These are phyloP conservation scores for Ahaetulla prasina DNA, from an alignment of 2,113 vertebrate species.

Conservation along the genomic window DNA sequence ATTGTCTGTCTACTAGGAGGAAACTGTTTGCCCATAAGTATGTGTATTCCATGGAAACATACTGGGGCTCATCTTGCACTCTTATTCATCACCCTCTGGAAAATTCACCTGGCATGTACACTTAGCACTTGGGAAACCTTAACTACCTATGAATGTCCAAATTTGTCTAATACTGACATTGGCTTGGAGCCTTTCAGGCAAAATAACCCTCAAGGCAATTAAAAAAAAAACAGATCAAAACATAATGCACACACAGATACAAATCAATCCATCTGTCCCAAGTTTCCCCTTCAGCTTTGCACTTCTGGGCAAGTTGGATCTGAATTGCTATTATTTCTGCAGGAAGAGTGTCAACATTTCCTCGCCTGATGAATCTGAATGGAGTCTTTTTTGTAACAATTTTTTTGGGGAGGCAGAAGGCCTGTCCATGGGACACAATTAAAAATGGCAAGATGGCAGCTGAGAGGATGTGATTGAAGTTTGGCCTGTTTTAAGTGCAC, in stretches of 20 bases:
- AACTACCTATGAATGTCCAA: background rate
- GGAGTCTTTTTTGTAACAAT: background rate
- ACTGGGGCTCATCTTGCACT: background rate
- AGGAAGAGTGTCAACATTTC: background rate
- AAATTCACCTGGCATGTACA: background rate
- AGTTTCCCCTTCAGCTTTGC: background rate
- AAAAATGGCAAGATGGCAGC: background rate
- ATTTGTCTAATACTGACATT: background rate
- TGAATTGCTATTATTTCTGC: background rate
- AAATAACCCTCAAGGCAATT: background rate
- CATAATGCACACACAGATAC: background rate
- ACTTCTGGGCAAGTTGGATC: background rate
- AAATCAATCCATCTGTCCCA: background rate
- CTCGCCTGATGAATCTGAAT: background rate
- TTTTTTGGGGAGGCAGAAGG: background rate
- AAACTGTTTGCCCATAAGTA: background rate
- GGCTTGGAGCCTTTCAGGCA: background rate
- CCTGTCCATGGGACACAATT: background rate
- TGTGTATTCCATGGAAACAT: background rate
- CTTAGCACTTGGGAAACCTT: background rate
- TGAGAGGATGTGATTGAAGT: background rate
- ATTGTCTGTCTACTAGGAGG: background rate
- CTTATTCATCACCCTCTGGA: background rate
- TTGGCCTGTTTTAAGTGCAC: background rate
- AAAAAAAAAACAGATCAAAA: background rate